Evolutionary conservation across 2,113 vertebrate genomes (phyloP), one percentile per base, ranked within the genome.

Genomic region (Scortum barcoo): DNA sequence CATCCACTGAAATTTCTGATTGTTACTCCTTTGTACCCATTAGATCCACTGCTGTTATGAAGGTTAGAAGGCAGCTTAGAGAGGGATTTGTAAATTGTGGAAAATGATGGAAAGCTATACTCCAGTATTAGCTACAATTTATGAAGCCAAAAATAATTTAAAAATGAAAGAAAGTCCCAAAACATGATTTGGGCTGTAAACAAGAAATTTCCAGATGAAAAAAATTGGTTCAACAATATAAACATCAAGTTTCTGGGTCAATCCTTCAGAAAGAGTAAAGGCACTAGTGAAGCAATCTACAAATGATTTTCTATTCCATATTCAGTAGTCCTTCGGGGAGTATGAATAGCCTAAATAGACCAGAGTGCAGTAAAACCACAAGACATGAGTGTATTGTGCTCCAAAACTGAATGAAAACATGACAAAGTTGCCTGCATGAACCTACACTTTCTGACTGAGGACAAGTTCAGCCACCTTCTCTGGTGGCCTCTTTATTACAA

Each of bases 21-120:
- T 38, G 22, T 44, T 19, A 33, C 22, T 11, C 66, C 26, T 79
- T 67, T 56, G n/a, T n/a, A 51, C 40, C 17, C 17, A 48, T 74
- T 12, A 54, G 44, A 44, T 66, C 26, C 42, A 58, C 24, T 19
- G 33, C 60, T 83, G 71, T 72, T 61, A 63, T 20, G 50, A 24
- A 76, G 53, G 68, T 24, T 46, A 40, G 38, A 54, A 8, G 12
- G 24, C 26, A 48, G 26, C 53, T 26, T 13, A 78, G 26, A n/a
- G 50, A 63, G 46, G 33, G 28, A 67, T 61, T 50, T 58, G 14
- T 30, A 53, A 22, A 53, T 38, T 53, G 40, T 58, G 2, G n/a
- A 58, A 72, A 65, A 50, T n/a, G 1, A 12, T 19, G 19, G 17
- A 38, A 56, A 70, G 81, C 63, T 53, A 70, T 67, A 4, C 53